phyloP scores from a whole-genome alignment of 2,888 invertebrate species.

The Periphyllus acericola region DNA sequence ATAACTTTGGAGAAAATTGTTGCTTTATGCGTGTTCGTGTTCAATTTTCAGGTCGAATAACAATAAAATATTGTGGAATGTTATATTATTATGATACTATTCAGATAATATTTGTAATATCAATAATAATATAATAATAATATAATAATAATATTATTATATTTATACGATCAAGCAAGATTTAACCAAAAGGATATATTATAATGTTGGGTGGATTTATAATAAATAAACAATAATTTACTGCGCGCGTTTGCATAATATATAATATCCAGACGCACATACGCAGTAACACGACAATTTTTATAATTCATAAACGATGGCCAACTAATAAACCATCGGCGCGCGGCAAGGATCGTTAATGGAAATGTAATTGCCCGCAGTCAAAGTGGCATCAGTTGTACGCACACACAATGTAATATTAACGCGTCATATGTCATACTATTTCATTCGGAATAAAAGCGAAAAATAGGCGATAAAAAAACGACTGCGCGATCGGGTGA shows the following conservation, averaged over 20 bases:
- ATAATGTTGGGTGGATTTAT: neutral
- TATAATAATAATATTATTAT: no score
- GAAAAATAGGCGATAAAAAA: neutral
- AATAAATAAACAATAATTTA: no score
- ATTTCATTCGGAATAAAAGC: neutral
- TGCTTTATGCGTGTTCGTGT: no score
- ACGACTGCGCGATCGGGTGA: no score
- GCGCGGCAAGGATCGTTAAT: neutral
- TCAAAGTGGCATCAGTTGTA: neutral
- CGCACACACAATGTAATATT: neutral
- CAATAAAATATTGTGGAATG: no score
- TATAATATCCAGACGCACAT: neutral
- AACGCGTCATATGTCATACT: no score
- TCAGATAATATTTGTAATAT: no score
- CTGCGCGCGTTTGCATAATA: neutral
- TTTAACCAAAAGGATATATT: neutral
- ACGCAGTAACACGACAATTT: neutral
- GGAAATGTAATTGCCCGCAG: neutral
- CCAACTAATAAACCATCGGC: neutral
- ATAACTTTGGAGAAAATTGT: no score
- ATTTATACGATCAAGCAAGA: no score
- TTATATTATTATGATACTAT: no score
- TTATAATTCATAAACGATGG: neutral
- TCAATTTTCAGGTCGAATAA: no score
- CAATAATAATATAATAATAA: no score